phyloP scores from a whole-genome alignment of 2,888 invertebrate species.

The Rotaria socialis region DNA sequence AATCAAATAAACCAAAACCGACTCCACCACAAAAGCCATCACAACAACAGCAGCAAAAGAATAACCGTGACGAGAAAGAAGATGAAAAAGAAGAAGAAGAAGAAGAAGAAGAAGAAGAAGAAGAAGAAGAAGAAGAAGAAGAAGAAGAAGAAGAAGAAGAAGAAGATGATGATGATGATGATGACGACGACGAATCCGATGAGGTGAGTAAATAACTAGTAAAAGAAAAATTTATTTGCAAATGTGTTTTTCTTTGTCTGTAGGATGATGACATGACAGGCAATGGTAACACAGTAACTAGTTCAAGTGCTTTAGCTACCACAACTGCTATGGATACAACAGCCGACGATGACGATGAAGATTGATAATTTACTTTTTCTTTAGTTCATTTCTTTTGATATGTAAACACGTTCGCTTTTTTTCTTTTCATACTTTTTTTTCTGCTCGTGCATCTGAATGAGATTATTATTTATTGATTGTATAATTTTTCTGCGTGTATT shows the following conservation, averaged over 20 bases:
- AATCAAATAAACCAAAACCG: not conserved
- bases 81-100: not conserved
- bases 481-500: not conserved
- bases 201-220: not conserved
- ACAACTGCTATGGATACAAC: not conserved
- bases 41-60: not conserved
- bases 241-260: not conserved
- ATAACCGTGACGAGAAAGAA: not conserved
- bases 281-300: not conserved
- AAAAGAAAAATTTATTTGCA: not conserved
- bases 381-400: not conserved
- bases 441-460: not conserved
- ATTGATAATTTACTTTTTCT: not conserved
- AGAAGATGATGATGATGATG: not conserved
- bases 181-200: not conserved
- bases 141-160: not conserved
- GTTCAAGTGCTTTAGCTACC: not conserved
- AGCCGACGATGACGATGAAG: not conserved
- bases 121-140: not conserved
- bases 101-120: not conserved
- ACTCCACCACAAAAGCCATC: not conserved
- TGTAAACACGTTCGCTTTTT: not conserved
- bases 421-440: not conserved
- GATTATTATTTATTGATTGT: too few relatives aligned
- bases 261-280: not conserved